phyloP scores from a whole-genome alignment of 2,888 invertebrate genomes.

The Polia nebulosa region DNA sequence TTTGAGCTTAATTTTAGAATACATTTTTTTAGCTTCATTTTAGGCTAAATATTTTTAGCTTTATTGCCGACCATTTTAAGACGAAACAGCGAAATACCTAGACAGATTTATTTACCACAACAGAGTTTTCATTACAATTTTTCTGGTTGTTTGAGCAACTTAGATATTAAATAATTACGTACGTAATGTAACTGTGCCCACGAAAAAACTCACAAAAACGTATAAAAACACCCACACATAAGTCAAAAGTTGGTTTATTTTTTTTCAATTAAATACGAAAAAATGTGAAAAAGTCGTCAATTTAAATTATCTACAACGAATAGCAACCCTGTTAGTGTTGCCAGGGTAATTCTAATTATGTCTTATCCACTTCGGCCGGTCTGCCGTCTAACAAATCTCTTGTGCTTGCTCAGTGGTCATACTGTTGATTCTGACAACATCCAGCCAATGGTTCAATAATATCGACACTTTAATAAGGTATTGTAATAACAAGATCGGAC shows the following conservation, averaged over 20 bases:
- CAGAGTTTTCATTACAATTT: not conserved
- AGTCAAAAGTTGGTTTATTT: too few species aligned
- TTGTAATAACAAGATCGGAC: not conserved
- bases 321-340: not conserved
- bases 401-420: slow-evolving; percentile 20
- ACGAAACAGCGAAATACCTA: too few species aligned
- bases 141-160: not conserved
- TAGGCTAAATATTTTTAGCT: too few species aligned
- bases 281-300: too few species aligned
- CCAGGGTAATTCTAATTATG: not conserved
- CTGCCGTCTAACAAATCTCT: not conserved
- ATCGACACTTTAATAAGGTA: not conserved
- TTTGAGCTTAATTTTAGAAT: too few species aligned
- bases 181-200: not conserved
- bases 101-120: too few species aligned
- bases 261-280: too few species aligned
- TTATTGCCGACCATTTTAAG: too few species aligned
- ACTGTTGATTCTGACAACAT: slow-evolving; percentile 27
- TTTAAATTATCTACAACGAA: not conserved
- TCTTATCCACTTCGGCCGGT: slow-evolving; percentile 3
- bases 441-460: slow-evolving; percentile 13
- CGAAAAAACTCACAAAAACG: not conserved
- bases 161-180: not conserved
- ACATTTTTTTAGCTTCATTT: too few species aligned
- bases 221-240: not conserved